phyloP scores from a whole-genome alignment of 1,140 invertebrate genomes.

The Ctenoplectra terminalis region DNA sequence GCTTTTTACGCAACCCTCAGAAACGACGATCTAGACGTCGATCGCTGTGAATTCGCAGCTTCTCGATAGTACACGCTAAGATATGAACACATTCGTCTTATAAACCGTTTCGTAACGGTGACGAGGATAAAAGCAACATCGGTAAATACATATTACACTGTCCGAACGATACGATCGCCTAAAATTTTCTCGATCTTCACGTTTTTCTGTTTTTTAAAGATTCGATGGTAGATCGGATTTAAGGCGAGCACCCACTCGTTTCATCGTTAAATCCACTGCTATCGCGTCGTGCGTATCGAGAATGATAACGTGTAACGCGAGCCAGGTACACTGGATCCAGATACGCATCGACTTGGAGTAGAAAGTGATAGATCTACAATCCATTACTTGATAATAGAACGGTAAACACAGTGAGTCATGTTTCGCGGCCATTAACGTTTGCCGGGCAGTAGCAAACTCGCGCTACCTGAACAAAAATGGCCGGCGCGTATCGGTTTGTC shows the following conservation, averaged over 20 bases:
- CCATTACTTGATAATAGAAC: constrained; percentile 61
- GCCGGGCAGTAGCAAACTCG: constrained; percentile 13
- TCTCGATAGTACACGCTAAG: background rate
- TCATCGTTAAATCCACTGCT: no score
- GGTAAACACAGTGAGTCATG: constrained; percentile 61
- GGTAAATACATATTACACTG: background rate
- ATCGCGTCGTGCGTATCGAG: background rate
- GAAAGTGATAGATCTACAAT: constrained; percentile 57
- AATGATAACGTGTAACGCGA: constrained; percentile 24
- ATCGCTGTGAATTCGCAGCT: constrained; percentile 28
- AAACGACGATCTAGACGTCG: constrained; percentile 2
- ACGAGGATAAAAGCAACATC: background rate
- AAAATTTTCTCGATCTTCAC: background rate
- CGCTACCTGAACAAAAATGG: constrained; percentile 37
- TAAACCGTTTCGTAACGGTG: constrained; percentile 15
- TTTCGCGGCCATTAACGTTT: constrained; percentile 52
- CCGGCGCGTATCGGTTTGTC: constrained; percentile 42
- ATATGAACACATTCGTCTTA: background rate
- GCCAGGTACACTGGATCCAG: constrained; percentile 9
- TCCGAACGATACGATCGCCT: background rate
- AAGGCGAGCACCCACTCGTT: no score
- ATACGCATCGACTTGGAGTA: constrained; percentile 43
- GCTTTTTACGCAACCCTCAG: constrained; percentile 35
- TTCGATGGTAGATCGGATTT: no score
- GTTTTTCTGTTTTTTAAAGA: no score